Evolutionary conservation across 2,113 vertebrate genomes (phyloP).

Genomic region (Perognathus longimembris): DNA sequence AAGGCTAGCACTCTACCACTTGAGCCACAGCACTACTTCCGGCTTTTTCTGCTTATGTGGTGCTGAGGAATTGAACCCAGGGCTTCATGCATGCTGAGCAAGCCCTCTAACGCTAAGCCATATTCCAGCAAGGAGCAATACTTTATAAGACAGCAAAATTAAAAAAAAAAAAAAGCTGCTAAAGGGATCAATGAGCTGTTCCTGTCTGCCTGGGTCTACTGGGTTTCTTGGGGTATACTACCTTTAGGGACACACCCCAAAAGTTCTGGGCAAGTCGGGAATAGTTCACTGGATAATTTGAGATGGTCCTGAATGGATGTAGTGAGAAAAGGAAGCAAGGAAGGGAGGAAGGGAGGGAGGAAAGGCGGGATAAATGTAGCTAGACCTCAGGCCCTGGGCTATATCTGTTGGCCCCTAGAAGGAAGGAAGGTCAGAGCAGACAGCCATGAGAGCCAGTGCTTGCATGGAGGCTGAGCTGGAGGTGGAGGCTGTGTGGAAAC

Average conservation of each 20-base stretch:
- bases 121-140: neutral
- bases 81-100: no score
- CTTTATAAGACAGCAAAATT: slow-evolving; percentile 15
- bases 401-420: no score
- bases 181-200: neutral
- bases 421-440: neutral
- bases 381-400: no score
- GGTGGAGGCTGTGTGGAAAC: neutral
- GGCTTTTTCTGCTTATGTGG: no score
- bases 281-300: neutral
- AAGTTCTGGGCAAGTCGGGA: neutral
- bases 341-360: no score
- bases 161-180: neutral
- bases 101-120: no score
- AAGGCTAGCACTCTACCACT: no score
- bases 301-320: neutral
- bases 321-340: neutral
- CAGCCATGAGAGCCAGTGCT: neutral
- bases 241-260: neutral
- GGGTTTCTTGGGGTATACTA: neutral
- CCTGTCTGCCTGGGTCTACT: neutral
- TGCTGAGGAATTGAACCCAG: no score
- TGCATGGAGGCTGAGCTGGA: neutral
- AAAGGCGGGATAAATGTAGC: no score
- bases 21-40: no score